Conservation (phyloP, 2,113 vertebrate genomes). For the Tragulus kanchil region DNA sequence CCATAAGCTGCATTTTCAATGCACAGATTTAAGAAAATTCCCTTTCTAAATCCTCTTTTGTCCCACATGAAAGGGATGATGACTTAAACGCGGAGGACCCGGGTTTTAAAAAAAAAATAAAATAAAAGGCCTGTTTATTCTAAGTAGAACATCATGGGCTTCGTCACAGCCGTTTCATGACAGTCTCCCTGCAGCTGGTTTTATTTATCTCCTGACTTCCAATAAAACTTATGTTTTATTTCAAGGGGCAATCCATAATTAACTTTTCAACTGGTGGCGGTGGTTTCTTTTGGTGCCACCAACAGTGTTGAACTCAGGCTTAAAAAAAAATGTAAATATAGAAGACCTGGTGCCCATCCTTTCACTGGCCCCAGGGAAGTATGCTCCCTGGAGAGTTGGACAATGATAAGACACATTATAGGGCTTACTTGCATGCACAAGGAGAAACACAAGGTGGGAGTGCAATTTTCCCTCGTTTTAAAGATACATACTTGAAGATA, state of each 20-base stretch:
- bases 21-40: slow-evolving; percentile 86
- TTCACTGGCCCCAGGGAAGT: slow-evolving; percentile 58
- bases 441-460: background rate
- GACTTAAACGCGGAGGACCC: slow-evolving; percentile 81
- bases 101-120: slow-evolving; percentile 81
- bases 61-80: slow-evolving; percentile 88
- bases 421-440: accelerated
- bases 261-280: slow-evolving; percentile 92
- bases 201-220: slow-evolving; percentile 91
- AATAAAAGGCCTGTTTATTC: slow-evolving; percentile 86
- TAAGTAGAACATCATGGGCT: slow-evolving; percentile 86
- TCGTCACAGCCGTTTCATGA: slow-evolving; percentile 83
- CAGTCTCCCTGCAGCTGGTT: slow-evolving; percentile 91
- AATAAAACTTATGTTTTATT: slow-evolving; percentile 90
- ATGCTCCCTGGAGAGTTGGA: accelerated
- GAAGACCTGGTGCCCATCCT: background rate
- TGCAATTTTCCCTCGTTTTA: background rate
- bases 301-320: slow-evolving; percentile 83
- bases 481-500: background rate
- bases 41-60: slow-evolving; percentile 86
- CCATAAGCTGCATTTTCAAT: slow-evolving; percentile 85
- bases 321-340: slow-evolving; percentile 50
- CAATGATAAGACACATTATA: background rate
- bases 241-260: slow-evolving; percentile 92
- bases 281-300: slow-evolving; percentile 87